Evolutionary conservation across 2,113 vertebrate genomes (phyloP).

Genomic region (Etia nguti): DNA sequence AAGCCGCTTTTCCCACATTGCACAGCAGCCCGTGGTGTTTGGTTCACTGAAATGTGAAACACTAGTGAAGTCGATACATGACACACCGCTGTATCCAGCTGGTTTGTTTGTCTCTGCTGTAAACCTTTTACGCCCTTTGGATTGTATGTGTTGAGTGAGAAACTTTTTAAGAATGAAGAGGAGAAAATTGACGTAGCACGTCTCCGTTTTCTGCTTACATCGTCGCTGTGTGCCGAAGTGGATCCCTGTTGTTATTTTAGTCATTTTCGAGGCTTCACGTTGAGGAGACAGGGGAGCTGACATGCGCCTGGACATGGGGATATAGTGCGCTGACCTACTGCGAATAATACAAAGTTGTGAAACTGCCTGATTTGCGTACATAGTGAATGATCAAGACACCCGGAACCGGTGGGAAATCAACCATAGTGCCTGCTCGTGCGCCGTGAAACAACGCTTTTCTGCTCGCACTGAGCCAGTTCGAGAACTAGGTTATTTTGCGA

Average conservation of each 20-base stretch:
- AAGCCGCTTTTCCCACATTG: neutral
- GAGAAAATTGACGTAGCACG: slow-evolving; percentile 51
- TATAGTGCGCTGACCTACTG: neutral
- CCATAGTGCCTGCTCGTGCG: neutral
- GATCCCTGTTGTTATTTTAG: neutral
- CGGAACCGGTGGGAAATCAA: slow-evolving; percentile 1
- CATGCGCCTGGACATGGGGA: slow-evolving; percentile 12
- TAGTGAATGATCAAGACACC: slow-evolving; percentile 13
- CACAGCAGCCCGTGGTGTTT: neutral
- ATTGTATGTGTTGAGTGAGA: slow-evolving; percentile 1
- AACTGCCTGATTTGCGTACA: neutral
- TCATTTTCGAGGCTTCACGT: neutral
- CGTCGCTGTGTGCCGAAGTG: neutral
- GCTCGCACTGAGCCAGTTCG: neutral
- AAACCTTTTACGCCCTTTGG: neutral
- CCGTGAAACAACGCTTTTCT: neutral
- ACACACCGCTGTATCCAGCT: slow-evolving; percentile 35
- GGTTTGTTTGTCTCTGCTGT: neutral
- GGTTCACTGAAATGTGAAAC: slow-evolving; percentile 37
- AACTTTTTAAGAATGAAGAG: slow-evolving; percentile 68
- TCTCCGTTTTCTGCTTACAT: neutral
- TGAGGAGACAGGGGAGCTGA: slow-evolving; percentile 3
- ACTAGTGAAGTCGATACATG: neutral
- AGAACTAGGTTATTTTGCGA: neutral
- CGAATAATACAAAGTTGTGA: slow-evolving; percentile 10